Evolutionary conservation across 2,888 invertebrate genomes (phyloP), one percentile per base, ranked within the genome.

Genomic region (Pterobdella sp.): DNA sequence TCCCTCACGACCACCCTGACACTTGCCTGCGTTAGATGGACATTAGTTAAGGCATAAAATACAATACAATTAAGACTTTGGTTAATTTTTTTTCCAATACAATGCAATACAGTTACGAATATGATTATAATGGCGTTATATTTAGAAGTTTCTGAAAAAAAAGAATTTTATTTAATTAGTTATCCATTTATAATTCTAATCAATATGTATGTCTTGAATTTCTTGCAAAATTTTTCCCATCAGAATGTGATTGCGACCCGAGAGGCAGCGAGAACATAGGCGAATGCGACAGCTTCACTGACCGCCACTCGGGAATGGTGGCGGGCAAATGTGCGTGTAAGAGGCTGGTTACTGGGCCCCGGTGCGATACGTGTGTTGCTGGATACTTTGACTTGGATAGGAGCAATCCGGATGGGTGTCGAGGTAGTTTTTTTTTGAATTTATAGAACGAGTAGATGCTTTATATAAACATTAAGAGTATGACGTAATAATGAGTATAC

Each of bases 351-450:
- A 78, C 78, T 52, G 96, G 97, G 0, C 87, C 94, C 52, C 91
- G 92, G 79, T 99, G 98, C 84, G 92, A 96, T 81, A 90, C 93
- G 79, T 99, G 98, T 83, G 91, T 93, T 81, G 92, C 92, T 22
- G 96, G 97, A 0, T 96, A 90, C 84, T 98, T 94, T 90, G 93
- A 93, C 80, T 68, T 78, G 68, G 26, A 35, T 2, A 31, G 52
- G 1, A 75, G 75, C 52, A 77, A 78, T 70, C 94, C 95, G 31
- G 90, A 92, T 83, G 98, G 98, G 26, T 99, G 98, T 68, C 74
- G 78, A 74, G 60, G 78, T 78, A 64, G 68, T 76, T 66, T 1
- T 14, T 18, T 31, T n/a, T n/a, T n/a, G n/a, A n/a, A n/a, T n/a
- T n/a, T n/a, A n/a, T n/a, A 32, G n/a, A 31, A 26, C 22, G n/a